Conservation (phyloP, 92 coral and sea anemone species). For the Parazoanthus swiftii region DNA sequence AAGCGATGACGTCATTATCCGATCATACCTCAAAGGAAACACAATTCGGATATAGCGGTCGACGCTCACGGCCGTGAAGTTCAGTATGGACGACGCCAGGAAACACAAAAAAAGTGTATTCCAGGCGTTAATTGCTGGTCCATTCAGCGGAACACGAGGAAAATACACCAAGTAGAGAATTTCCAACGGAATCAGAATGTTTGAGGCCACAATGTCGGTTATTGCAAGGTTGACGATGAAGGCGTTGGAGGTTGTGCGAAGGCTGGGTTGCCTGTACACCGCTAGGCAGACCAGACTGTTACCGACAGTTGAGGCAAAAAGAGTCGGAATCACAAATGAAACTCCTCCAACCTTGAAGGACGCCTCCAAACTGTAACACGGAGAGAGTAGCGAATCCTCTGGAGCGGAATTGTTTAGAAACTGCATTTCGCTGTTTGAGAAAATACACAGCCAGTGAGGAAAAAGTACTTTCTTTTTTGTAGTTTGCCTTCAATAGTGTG, state of each 20-base stretch:
- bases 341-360: constrained; percentile 47
- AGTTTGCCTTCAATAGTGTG: too few relatives aligned
- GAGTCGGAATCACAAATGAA: constrained; percentile 21
- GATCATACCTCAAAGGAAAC: constrained; percentile 51
- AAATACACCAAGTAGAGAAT: constrained; percentile 37
- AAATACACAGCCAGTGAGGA: background rate
- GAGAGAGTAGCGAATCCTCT: background rate
- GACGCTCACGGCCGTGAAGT: constrained; percentile 61
- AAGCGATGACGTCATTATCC: constrained; percentile 35
- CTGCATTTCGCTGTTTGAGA: constrained; percentile 24
- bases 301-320: constrained; percentile 42
- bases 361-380: constrained; percentile 44
- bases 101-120: constrained; percentile 46
- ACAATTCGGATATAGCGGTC: constrained; percentile 57
- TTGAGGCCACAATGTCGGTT: constrained; percentile 49
- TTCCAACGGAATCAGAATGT: constrained; percentile 49
- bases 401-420: constrained; percentile 23
- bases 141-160: constrained; percentile 51
- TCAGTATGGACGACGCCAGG: constrained; percentile 50
- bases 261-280: constrained; percentile 27
- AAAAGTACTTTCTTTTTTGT: too few relatives aligned
- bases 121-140: constrained; percentile 46
- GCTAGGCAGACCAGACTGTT: constrained; percentile 55
- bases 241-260: constrained; percentile 50
- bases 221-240: constrained; percentile 57